Evolutionary conservation across 2,797 vertebrate species (phyloP).

Genomic region (Odontamblyopus rebecca): DNA sequence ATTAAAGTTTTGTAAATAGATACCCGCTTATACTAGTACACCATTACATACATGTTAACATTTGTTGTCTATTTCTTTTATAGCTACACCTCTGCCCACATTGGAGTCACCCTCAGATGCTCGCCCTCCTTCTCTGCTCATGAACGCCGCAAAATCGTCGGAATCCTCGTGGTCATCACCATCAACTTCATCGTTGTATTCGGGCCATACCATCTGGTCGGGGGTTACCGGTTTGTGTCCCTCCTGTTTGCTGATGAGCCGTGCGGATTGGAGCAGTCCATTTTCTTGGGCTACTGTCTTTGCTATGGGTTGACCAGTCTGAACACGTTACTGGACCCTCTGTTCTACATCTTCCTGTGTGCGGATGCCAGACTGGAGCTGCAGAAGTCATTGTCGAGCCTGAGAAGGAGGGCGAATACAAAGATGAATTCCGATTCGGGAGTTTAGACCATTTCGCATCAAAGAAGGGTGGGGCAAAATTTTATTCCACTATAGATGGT

Average conservation of each 20-base stretch:
- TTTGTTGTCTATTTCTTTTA: conserved; percentile 11
- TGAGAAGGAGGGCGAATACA: conserved; percentile 38
- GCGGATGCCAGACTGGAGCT: conserved; percentile 75
- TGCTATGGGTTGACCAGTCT: conserved; percentile 82
- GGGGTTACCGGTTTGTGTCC: conserved; percentile 76
- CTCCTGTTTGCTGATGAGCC: conserved; percentile 69
- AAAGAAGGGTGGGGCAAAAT: conserved; percentile 34
- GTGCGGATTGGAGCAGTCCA: conserved; percentile 68
- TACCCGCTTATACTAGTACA: too few relatives aligned
- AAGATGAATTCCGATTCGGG: conserved; percentile 43
- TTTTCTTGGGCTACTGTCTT: conserved; percentile 75
- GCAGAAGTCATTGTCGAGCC: conserved; percentile 71
- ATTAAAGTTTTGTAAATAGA: too few relatives aligned
- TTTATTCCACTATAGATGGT: conserved; percentile 25
- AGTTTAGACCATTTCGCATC: conserved; percentile 22
- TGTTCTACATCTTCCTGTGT: conserved; percentile 83
- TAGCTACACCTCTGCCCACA: conserved; percentile 79
- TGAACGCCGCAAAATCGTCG: conserved; percentile 75
- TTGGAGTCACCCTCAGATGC: conserved; percentile 70
- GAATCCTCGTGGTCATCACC: conserved; percentile 78
- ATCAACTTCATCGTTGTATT: conserved; percentile 80
- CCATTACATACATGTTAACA: background rate
- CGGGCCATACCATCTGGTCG: conserved; percentile 80
- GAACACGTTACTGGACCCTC: conserved; percentile 81
- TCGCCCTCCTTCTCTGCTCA: conserved; percentile 76